These are phyloP conservation scores for Tetragnatha versicolor DNA, from an alignment of 1,140 invertebrate species.

Conservation along the genomic window DNA sequence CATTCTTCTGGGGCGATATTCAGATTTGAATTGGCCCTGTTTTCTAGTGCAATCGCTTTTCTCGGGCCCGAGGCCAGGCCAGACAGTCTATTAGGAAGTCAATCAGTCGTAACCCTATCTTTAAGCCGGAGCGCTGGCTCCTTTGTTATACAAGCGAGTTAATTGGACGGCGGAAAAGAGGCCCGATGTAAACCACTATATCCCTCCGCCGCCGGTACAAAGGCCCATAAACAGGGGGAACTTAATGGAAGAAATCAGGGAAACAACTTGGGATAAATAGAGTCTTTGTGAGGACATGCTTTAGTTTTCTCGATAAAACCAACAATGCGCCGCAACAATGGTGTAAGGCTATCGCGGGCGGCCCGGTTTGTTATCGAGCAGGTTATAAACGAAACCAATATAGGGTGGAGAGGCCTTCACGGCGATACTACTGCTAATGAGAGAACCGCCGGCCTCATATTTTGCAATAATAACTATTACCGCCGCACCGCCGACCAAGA, in stretches of 20 bases:
- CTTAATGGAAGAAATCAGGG: conserved; percentile 51
- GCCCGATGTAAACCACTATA: conserved; percentile 44
- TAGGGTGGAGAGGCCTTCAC: too few species aligned
- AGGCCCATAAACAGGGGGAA: conserved; percentile 46
- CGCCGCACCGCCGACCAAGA: too few species aligned
- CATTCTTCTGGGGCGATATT: conserved; percentile 2
- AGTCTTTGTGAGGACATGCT: conserved; percentile 48
- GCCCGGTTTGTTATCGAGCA: conserved; percentile 27
- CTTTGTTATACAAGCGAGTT: conserved; percentile 44
- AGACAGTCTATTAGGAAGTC: conserved; percentile 44
- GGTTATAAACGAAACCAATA: conserved; percentile 49
- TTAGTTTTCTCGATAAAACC: conserved; percentile 47
- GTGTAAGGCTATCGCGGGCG: conserved; percentile 39
- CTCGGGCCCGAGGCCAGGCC: conserved; percentile 13
- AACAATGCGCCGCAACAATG: conserved; percentile 46
- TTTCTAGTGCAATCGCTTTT: conserved; percentile 27
- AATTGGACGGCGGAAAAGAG: conserved; percentile 47
- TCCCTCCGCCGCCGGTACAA: conserved; percentile 28
- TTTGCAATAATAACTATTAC: too few species aligned
- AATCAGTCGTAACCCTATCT: conserved; percentile 47
- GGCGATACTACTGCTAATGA: too few species aligned
- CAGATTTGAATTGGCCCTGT: conserved; percentile 41
- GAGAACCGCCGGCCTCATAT: too few species aligned
- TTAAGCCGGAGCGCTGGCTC: conserved; percentile 19
- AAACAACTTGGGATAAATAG: conserved; percentile 52